Evolutionary conservation across 2,888 invertebrate species (phyloP).

Genomic region (Omphaloscelis lunosa): DNA sequence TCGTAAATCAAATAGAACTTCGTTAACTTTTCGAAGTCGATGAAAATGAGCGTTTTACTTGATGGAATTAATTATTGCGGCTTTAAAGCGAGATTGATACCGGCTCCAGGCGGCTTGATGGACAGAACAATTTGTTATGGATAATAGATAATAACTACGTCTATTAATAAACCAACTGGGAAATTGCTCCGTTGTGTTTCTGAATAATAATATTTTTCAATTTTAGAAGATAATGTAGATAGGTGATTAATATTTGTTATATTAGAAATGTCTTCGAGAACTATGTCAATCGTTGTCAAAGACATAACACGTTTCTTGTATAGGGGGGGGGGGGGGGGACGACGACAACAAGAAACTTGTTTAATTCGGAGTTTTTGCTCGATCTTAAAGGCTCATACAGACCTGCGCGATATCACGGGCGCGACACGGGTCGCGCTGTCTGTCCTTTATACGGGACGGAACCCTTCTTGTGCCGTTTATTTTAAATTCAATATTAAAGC

Average conservation of each 20-base stretch:
- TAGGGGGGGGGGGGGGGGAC: too few relatives aligned
- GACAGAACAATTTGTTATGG: conserved; percentile 37
- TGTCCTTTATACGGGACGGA: too few relatives aligned
- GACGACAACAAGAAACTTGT: too few relatives aligned
- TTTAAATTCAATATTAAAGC: too few relatives aligned
- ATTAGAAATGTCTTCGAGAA: too few relatives aligned
- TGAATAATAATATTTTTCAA: background rate
- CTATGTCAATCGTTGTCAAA: background rate
- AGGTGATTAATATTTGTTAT: background rate
- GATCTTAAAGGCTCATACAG: too few relatives aligned
- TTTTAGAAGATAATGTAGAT: background rate
- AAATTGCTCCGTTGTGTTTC: conserved; percentile 13
- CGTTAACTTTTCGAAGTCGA: conserved; percentile 52
- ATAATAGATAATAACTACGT: conserved; percentile 12
- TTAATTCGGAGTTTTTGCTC: too few relatives aligned
- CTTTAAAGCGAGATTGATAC: conserved; percentile 40
- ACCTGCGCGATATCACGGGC: too few relatives aligned
- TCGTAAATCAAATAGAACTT: conserved; percentile 55
- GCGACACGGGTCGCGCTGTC: too few relatives aligned
- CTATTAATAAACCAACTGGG: background rate
- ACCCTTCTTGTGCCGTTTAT: too few relatives aligned
- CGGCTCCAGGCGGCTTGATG: conserved; percentile 16
- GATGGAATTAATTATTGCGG: conserved; percentile 46
- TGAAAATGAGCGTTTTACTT: conserved; percentile 47
- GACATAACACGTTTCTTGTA: background rate